These are phyloP conservation scores for Drosophila punjabiensis DNA, from an alignment of 1,140 invertebrate genomes.

Conservation along the genomic window DNA sequence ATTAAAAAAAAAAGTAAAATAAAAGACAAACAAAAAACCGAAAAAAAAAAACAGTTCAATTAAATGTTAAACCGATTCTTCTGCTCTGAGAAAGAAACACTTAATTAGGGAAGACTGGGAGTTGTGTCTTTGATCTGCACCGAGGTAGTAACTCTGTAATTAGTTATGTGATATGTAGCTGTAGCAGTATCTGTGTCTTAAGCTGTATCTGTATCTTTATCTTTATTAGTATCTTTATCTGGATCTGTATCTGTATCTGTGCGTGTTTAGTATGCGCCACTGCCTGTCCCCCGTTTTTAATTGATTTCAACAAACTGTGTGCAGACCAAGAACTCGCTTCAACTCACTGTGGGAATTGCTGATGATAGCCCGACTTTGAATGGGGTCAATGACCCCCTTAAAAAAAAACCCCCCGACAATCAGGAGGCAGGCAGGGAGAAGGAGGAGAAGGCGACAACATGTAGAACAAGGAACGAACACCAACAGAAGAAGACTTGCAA, in stretches of 20 bases:
- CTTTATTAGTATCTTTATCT: neutral
- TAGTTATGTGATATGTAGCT: neutral
- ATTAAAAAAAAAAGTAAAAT: neutral
- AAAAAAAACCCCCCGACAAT: neutral
- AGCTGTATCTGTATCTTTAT: neutral
- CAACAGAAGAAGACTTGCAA: constrained; percentile 56
- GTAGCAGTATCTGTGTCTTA: neutral
- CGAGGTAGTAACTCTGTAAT: neutral
- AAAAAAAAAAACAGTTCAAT: constrained; percentile 2
- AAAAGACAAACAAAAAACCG: neutral
- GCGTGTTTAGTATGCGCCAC: neutral
- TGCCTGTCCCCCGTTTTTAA: constrained; percentile 1
- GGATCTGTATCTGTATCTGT: neutral
- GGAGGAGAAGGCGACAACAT: constrained; percentile 29
- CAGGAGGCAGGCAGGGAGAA: neutral
- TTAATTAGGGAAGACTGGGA: constrained; percentile 1
- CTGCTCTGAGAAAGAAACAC: constrained; percentile 10
- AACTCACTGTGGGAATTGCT: neutral
- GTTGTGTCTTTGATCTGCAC: constrained; percentile 3
- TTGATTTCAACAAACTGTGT: neutral
- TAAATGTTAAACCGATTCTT: constrained; percentile 25
- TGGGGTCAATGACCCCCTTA: neutral
- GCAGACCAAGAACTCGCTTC: constrained; percentile 4
- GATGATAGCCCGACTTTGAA: neutral
- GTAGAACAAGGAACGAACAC: constrained; percentile 48